Evolutionary conservation across 1,140 invertebrate genomes (phyloP).

Genomic region (Eumaeus atala): DNA sequence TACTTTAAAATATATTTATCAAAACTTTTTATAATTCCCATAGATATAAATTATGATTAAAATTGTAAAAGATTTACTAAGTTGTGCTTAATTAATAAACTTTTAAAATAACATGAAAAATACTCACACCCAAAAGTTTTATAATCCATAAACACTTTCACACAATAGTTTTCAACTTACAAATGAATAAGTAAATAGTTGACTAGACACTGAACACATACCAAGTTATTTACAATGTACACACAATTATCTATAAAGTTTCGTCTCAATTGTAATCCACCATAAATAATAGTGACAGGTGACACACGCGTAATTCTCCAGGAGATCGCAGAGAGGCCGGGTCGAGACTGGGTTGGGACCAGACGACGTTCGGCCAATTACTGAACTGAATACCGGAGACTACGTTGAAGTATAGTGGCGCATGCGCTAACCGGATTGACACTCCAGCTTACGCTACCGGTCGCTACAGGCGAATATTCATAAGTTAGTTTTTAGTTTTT

Average conservation of each 20-base stretch:
- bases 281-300: constrained; percentile 28
- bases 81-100: no score
- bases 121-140: constrained; percentile 5
- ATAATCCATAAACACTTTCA: constrained; percentile 7
- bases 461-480: constrained; percentile 49
- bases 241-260: constrained; percentile 6
- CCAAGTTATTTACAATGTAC: constrained; percentile 8
- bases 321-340: neutral
- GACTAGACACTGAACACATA: no score
- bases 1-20: no score
- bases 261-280: no score
- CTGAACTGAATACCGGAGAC: constrained; percentile 51
- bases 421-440: constrained; percentile 57
- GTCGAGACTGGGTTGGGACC: constrained; percentile 27
- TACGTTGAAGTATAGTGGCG: constrained; percentile 41
- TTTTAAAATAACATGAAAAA: neutral
- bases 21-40: no score
- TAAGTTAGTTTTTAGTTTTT: constrained; percentile 63
- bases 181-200: no score
- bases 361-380: constrained; percentile 58
- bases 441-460: constrained; percentile 44
- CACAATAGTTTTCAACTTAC: neutral
- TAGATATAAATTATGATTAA: no score
- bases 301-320: constrained; percentile 21
- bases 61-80: no score